Conservation (phyloP, 2,888 invertebrate genomes). For the Arenicola marina region DNA sequence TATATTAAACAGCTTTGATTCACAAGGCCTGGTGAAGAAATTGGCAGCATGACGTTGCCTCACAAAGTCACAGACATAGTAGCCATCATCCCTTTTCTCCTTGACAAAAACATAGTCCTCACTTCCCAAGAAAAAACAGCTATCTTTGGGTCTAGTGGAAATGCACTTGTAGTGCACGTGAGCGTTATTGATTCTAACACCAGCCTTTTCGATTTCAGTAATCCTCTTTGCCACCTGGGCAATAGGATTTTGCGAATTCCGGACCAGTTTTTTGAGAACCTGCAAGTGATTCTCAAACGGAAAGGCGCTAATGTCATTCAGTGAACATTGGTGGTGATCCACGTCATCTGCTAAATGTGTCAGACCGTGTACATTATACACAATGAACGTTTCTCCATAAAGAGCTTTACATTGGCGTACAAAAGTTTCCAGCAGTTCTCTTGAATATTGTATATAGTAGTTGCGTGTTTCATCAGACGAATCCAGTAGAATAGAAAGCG, state of each 20-base stretch:
- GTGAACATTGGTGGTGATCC: neutral
- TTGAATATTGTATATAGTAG: constrained; percentile 7
- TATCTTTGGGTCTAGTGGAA: neutral
- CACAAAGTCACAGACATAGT: neutral
- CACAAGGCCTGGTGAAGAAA: constrained; percentile 2
- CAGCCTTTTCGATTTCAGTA: neutral
- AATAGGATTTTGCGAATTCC: constrained; percentile 10
- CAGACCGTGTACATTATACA: constrained; percentile 15
- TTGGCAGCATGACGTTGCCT: neutral
- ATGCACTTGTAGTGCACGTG: too few species aligned
- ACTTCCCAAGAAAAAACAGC: constrained; percentile 1
- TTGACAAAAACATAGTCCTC: constrained; percentile 6
- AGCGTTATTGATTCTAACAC: too few species aligned
- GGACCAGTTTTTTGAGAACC: constrained; percentile 12
- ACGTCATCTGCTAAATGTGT: constrained; percentile 18
- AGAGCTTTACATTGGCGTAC: neutral
- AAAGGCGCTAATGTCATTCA: constrained; percentile 21
- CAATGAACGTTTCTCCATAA: constrained; percentile 19
- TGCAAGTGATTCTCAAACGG: constrained; percentile 22
- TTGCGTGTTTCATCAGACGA: neutral
- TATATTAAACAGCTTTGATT: constrained; percentile 15
- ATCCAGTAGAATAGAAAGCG: constrained; percentile 31
- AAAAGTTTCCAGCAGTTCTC: constrained; percentile 18
- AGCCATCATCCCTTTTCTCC: neutral
- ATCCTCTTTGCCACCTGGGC: constrained; percentile 14